Percentiles rank a stretch among this genome's conserved stretches.
These are phyloP conservation scores for Hydropsyche betteni DNA, from an alignment of 2,888 invertebrate species.

Conservation along the genomic window DNA sequence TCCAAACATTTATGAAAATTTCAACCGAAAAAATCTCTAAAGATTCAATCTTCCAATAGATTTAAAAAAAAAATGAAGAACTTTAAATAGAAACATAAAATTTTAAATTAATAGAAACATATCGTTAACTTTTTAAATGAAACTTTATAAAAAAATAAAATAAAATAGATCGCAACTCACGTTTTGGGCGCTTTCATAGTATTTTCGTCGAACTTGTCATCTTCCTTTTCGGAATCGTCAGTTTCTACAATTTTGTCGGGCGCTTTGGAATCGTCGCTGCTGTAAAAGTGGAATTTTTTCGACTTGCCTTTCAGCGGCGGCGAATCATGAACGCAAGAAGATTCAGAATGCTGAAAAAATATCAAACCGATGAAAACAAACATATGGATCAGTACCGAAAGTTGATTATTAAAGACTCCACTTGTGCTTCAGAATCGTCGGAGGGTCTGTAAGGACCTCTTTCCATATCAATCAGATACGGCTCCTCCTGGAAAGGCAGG, in stretches of 20 bases:
- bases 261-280: not conserved
- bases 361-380: not conserved
- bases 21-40: too few species aligned
- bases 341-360: too few species aligned
- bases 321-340: too few species aligned
- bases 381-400: not conserved
- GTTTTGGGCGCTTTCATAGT: constrained; percentile 27
- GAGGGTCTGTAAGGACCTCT: not conserved
- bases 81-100: too few species aligned
- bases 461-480: constrained; percentile 22
- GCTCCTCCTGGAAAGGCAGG: constrained; percentile 59
- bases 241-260: constrained; percentile 3
- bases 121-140: too few species aligned
- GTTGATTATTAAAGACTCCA: not conserved
- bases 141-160: too few species aligned
- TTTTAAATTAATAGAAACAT: too few species aligned
- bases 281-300: not conserved
- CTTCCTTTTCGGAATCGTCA: constrained; percentile 22
- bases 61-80: too few species aligned
- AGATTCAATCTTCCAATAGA: too few species aligned
- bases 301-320: too few species aligned
- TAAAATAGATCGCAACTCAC: constrained; percentile 1
- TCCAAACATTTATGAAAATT: too few species aligned
- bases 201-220: constrained; percentile 20
- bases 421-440: constrained; percentile 2